These are phyloP conservation scores for Polydrusus cervinus DNA, from an alignment of 2,888 invertebrate genomes.

Conservation along the genomic window DNA sequence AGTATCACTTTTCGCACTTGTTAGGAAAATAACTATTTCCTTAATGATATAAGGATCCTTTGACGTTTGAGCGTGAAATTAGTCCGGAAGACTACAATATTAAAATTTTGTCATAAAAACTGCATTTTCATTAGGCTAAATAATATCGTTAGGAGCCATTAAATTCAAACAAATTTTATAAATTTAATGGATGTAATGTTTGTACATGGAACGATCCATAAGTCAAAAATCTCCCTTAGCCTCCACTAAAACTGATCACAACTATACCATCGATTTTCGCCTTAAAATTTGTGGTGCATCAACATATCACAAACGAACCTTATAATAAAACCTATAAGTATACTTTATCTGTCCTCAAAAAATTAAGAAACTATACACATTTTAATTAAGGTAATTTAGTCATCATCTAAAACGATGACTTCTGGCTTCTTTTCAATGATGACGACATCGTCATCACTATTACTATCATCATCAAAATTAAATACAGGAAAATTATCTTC, in stretches of 20 bases:
- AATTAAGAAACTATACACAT: conserved; percentile 31
- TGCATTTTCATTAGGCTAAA: too few relatives aligned
- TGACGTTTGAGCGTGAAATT: too few relatives aligned
- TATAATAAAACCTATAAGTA: conserved; percentile 25
- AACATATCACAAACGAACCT: conserved; percentile 50
- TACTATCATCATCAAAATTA: conserved; percentile 52
- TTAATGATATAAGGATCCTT: too few relatives aligned
- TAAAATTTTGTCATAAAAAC: too few relatives aligned
- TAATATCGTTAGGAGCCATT: too few relatives aligned
- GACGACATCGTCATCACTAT: conserved; percentile 62
- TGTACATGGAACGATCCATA: neutral
- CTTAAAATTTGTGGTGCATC: conserved; percentile 37
- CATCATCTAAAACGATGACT: conserved; percentile 65
- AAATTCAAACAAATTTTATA: too few relatives aligned
- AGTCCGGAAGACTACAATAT: too few relatives aligned
- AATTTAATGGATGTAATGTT: too few relatives aligned
- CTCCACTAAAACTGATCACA: conserved; percentile 24
- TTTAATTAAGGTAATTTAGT: conserved; percentile 40
- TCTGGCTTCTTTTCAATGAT: conserved; percentile 61
- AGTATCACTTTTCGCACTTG: too few relatives aligned
- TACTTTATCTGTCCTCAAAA: conserved; percentile 29
- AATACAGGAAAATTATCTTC: conserved; percentile 43
- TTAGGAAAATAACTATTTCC: too few relatives aligned
- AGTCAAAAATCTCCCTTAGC: neutral
- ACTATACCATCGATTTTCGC: conserved; percentile 22